Conservation (phyloP, 2,797 vertebrate genomes). For the Chelmon rostratus region DNA sequence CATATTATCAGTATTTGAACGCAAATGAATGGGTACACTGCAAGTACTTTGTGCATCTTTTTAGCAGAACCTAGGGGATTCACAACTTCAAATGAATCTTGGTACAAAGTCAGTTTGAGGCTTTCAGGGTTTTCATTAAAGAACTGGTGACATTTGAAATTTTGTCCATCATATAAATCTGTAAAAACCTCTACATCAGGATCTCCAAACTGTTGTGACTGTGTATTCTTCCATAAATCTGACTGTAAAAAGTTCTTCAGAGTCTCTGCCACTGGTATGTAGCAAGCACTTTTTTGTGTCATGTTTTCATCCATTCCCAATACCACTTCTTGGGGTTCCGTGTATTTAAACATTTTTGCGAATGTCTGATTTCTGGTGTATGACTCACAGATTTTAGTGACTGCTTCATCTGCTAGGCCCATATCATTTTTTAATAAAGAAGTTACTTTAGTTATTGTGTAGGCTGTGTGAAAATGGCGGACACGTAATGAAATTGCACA, state of each 20-base stretch:
- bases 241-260: conserved; percentile 33
- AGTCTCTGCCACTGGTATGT: conserved; percentile 25
- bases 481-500: conserved; percentile 36
- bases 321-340: conserved; percentile 8
- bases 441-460: conserved; percentile 18
- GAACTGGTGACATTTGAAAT: conserved; percentile 25
- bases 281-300: conserved; percentile 20
- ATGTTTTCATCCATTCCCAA: conserved; percentile 27
- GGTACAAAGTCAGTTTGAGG: conserved; percentile 36
- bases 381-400: conserved; percentile 19
- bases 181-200: conserved; percentile 8
- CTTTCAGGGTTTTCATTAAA: conserved; percentile 30
- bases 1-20: too few species aligned
- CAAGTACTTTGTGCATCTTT: not conserved
- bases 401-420: conserved; percentile 2
- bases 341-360: conserved; percentile 19
- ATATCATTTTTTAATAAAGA: conserved; percentile 25
- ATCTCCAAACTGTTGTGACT: conserved; percentile 23
- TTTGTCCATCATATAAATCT: conserved; percentile 27
- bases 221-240: conserved; percentile 13
- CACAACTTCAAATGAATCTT: conserved; percentile 33
- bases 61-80: conserved; percentile 37
- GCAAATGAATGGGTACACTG: not conserved
- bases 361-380: conserved; percentile 10
- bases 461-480: conserved; percentile 22